Evolutionary conservation across 2,888 invertebrate species (phyloP).

Genomic region (Habrosyne pyritoides): DNA sequence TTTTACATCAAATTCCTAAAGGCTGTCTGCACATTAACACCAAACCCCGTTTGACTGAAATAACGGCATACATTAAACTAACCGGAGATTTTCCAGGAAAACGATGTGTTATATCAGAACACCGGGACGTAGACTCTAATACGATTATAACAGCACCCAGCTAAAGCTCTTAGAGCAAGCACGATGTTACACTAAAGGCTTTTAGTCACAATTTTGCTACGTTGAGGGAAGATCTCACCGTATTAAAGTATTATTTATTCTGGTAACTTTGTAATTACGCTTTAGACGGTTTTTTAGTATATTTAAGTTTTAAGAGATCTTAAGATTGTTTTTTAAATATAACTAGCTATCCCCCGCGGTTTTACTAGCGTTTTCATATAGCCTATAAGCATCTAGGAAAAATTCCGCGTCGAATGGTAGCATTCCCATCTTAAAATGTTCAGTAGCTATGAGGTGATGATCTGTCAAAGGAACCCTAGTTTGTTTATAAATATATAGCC

Average conservation of each 20-base stretch:
- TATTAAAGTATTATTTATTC: conserved; percentile 4
- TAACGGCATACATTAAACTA: conserved; percentile 19
- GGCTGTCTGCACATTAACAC: conserved; percentile 4
- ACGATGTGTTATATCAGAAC: conserved; percentile 37
- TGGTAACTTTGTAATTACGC: neutral
- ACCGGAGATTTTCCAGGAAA: conserved; percentile 43
- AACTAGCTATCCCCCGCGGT: no score
- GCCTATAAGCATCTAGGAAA: no score
- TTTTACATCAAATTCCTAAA: neutral
- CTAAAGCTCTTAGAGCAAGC: conserved; percentile 30
- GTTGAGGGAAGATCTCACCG: conserved; percentile 1
- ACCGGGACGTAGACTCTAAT: conserved; percentile 58
- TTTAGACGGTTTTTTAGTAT: neutral
- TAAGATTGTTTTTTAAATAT: no score
- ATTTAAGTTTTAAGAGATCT: neutral
- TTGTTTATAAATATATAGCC: no score
- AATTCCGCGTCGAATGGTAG: no score
- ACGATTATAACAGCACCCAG: conserved; percentile 64
- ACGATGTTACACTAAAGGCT: conserved; percentile 21
- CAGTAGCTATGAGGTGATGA: no score
- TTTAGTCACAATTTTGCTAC: conserved; percentile 9
- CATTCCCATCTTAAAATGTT: no score
- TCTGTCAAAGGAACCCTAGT: no score
- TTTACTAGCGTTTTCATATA: no score
- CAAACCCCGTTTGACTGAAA: neutral